Conservation (phyloP, 2,113 vertebrate genomes). For the Dasypus novemcinctus region DNA sequence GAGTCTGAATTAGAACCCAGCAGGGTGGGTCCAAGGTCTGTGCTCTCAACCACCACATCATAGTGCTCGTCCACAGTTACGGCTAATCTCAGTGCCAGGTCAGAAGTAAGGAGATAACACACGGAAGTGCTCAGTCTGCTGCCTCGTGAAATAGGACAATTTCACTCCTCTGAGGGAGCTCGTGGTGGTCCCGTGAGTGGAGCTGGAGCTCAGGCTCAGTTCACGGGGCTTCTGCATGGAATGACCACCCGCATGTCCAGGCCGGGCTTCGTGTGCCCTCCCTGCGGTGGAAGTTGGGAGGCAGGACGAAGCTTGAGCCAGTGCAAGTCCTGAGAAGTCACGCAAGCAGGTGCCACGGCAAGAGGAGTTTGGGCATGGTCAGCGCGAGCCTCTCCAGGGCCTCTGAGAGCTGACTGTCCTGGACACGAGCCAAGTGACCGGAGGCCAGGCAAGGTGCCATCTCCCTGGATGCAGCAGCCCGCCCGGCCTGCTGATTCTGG, state of each 20-base stretch:
- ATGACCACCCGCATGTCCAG: not conserved
- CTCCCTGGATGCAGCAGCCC: not conserved
- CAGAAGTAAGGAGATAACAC: not conserved
- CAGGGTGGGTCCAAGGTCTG: not conserved
- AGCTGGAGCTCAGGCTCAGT: not conserved
- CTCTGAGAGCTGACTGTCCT: not conserved
- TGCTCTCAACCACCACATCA: not conserved
- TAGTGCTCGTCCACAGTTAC: not conserved
- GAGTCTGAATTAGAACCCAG: not conserved
- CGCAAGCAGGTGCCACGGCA: not conserved
- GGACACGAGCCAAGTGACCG: accelerated
- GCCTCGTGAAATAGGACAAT: not conserved
- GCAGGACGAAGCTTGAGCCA: not conserved
- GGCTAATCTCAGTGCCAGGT: not conserved
- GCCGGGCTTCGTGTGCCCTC: not conserved
- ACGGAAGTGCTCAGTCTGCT: not conserved
- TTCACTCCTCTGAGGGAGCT: not conserved
- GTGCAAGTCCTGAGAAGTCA: not conserved
- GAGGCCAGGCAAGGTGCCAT: not conserved
- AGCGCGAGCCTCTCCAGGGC: not conserved
- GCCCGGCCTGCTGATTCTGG: not conserved
- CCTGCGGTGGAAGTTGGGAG: not conserved
- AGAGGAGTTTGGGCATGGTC: not conserved
- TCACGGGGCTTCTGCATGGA: not conserved
- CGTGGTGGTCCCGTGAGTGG: accelerated